Evolutionary conservation across 2,888 invertebrate genomes (phyloP).

Genomic region (Apomyelois bistriatella): DNA sequence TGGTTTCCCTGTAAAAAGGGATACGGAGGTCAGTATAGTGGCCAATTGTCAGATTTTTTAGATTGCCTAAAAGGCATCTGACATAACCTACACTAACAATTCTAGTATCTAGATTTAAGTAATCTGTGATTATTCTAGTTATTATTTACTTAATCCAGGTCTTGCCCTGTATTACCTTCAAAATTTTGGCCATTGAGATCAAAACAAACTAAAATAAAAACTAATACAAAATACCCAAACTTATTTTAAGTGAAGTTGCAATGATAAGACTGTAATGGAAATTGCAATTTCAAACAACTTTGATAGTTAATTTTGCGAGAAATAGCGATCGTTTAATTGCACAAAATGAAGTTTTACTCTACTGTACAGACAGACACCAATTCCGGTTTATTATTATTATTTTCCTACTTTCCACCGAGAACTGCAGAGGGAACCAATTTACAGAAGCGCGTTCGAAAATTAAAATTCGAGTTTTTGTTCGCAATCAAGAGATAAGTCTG

Average conservation of each 20-base stretch:
- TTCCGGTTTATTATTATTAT: neutral
- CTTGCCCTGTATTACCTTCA: too few relatives aligned
- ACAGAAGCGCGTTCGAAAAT: neutral
- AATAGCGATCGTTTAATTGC: constrained; percentile 7
- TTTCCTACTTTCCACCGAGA: neutral
- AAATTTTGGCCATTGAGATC: too few relatives aligned
- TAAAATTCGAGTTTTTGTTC: neutral
- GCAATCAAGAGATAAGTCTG: neutral
- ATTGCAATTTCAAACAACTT: constrained; percentile 7
- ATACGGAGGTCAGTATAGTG: too few relatives aligned
- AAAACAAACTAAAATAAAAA: neutral
- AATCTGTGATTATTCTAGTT: too few relatives aligned
- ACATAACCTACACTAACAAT: too few relatives aligned
- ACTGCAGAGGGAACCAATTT: constrained; percentile 1
- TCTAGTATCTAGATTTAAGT: too few relatives aligned
- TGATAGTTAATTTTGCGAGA: neutral
- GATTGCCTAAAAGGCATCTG: too few relatives aligned
- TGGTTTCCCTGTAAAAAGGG: too few relatives aligned
- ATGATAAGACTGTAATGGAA: neutral
- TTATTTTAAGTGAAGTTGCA: too few relatives aligned
- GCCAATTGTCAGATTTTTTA: too few relatives aligned
- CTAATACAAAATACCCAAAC: neutral
- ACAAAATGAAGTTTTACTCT: constrained; percentile 2
- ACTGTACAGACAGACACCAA: neutral
- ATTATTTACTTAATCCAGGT: too few relatives aligned